Base-by-base conservation (phyloP, 2,797 vertebrate species). In the Gymnothorax javanicus region DNA sequence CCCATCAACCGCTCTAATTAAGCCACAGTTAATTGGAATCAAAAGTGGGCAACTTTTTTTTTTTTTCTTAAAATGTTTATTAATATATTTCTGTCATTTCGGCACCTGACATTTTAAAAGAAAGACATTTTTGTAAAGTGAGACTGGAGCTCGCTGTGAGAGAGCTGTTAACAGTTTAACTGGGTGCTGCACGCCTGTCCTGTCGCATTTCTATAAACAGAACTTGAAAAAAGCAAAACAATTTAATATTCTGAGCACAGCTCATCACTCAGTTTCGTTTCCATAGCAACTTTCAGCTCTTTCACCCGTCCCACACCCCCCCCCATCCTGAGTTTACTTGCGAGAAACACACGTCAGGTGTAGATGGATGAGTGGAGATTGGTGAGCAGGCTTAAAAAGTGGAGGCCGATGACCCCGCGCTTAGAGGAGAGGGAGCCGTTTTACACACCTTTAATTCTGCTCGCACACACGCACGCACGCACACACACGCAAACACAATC, bases 241-340 rank as follows among this genome's bases (percentile, higher is more conserved):
- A 62, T 83, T 90, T 87, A 83, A 86, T 83, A 88, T 91, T 94
- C 93, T 93, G 92, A 91, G 90, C 93, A 94, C 93, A 79, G 94
- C 92, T 94, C 93, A 95, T 94, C 93, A 93, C 86, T 91, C 84
- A 92, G 91, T 88, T 93, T 93, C 93, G 95, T 96, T 95, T 94
- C 96, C 93, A 94, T 96, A 94, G 95, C 89, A 94, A 96, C 95
- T 84, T 91, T 85, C 89, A 82, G 71, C 88, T 84, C 92, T 92
- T 94, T 91, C 92, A 89, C 86, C 75, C 91, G 91, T 89, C 90
- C 93, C 92, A 90, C 90, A 89, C 67, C 5, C 67, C 67, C 92
- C 91, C 90, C 90, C 94, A 93, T 92, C 93, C 92, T 90, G 90
- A 94, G 94, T 94, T 93, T 93, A 92, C 93, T 93, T 91, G 87